A percentile compares a stretch with the other conserved stretches of the same genome.
phyloP scores from a whole-genome alignment of 2,113 vertebrate species.

The Prietella phreatophila region DNA sequence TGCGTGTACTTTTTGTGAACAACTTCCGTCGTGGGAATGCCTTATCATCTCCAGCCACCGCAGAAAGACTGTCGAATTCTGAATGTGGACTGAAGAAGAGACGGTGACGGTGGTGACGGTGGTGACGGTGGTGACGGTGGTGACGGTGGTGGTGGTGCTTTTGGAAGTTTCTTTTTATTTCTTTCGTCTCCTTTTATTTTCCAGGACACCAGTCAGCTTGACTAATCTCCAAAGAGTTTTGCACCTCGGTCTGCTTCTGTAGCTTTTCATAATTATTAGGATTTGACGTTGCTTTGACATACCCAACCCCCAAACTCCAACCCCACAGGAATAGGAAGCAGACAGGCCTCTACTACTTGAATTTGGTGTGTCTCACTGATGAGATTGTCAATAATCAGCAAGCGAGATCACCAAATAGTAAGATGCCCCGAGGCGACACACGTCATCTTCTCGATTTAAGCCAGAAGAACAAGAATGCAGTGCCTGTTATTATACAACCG shows the following conservation, averaged over 20 bases:
- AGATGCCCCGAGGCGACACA: not conserved
- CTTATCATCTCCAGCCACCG: slow-evolving; percentile 73
- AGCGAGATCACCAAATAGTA: slow-evolving; percentile 3
- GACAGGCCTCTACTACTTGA: not conserved
- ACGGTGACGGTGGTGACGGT: slow-evolving; percentile 28
- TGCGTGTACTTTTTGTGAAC: slow-evolving; percentile 63
- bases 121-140: too few species aligned
- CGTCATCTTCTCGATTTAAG: not conserved
- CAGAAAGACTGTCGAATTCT: slow-evolving; percentile 58
- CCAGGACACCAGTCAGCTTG: slow-evolving; percentile 63
- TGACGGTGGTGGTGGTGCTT: too few species aligned
- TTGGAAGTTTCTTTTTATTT: not conserved
- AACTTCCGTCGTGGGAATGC: slow-evolving; percentile 71
- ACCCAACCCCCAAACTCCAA: too few species aligned
- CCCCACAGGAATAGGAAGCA: not conserved
- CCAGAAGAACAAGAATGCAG: slow-evolving; percentile 33
- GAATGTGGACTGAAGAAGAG: slow-evolving; percentile 49
- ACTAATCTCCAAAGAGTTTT: slow-evolving; percentile 73
- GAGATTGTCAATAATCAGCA: slow-evolving; percentile 36
- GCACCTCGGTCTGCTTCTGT: slow-evolving; percentile 60
- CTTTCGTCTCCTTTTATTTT: slow-evolving; percentile 47
- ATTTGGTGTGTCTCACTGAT: slow-evolving; percentile 11
- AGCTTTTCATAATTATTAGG: not conserved
- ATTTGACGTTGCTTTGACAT: not conserved
- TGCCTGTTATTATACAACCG: slow-evolving; percentile 14